Base-by-base conservation (phyloP, 2,113 vertebrate genomes). In the Bos taurus region DNA sequence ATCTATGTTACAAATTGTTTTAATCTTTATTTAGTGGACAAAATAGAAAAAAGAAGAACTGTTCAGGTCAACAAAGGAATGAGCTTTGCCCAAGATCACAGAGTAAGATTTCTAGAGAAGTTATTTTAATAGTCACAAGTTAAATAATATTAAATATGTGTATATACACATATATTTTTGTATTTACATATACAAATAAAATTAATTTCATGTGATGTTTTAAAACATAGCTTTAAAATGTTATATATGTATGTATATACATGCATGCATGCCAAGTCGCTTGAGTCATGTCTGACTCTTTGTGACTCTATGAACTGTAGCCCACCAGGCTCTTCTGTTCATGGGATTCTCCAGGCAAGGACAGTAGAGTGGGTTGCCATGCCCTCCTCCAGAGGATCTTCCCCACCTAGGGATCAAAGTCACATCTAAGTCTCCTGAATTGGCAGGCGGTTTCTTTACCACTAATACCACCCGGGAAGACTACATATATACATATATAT, bases 61-160 rank as follows among this genome's bases (percentile, higher is more conserved):
- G 5, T 60, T 94, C 26, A 82, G 50, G 13, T 48, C 13, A 59
- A 16, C 21, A 90, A 90, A 95, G 10, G 14, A 80, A 89, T 50
- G 2, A 64, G 26, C 17, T 16, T 67, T 94, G 10, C 5, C 23
- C 2, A 96, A 62, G 26, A 95, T 82, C 19, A 60, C 23, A 36
- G 19, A 91, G 5, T 48, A 87, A 78, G 21, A 95, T 80, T 84
- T 90, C n/a, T 67, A 92, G 16, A 89, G 43, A 30, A 91, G 14
- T 46, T 52, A 60, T 56, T 74, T 94, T 94, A 13, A 40, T 54
- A 89, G 36, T 25, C 15, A 56, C 6, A 88, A 30, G 9, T 14
- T 87, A 96, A 85, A n/a, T 6, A 2, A 67, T 77, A 60, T 91
- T 94, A 96, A 82, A 57, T 87, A 88, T 74, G 7, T 48, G 13